Evolutionary conservation across 2,888 invertebrate species (phyloP).

Genomic region (Dendrolimus houi): DNA sequence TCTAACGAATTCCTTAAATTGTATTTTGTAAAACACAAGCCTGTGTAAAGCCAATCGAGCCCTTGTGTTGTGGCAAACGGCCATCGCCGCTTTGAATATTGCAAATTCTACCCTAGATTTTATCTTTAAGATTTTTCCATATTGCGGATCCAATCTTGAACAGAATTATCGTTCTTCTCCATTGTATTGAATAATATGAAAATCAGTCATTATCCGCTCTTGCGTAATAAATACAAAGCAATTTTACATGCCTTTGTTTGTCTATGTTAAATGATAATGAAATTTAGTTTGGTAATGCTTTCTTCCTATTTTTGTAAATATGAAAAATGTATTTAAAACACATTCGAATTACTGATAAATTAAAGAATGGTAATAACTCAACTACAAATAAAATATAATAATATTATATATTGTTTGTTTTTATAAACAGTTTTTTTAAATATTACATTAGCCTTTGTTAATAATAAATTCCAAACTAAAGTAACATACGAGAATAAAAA

Average conservation of each 20-base stretch:
- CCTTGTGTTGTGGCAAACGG: conserved; percentile 15
- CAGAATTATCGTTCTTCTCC: conserved; percentile 2
- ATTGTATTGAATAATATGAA: background rate
- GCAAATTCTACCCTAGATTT: conserved; percentile 38
- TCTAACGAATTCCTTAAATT: background rate
- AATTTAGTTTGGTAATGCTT: no score
- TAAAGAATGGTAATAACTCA: no score
- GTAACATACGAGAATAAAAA: no score
- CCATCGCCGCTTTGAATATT: conserved; percentile 31
- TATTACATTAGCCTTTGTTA: no score
- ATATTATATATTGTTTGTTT: no score
- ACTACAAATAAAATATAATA: no score
- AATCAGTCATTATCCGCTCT: background rate
- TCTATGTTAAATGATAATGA: background rate
- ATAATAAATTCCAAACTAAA: no score
- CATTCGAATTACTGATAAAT: no score
- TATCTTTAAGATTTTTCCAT: conserved; percentile 26
- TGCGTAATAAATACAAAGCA: background rate
- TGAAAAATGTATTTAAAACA: no score
- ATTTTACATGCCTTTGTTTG: background rate
- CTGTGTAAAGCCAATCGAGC: conserved; percentile 11
- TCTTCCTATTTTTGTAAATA: no score
- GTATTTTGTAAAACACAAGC: conserved; percentile 7
- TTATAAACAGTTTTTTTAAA: no score
- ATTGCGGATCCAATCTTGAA: conserved; percentile 21